A percentile compares a stretch with the other conserved stretches of the same genome.
phyloP scores from a whole-genome alignment of 2,888 invertebrate species.

The Rhimphoctona megacephalus region DNA sequence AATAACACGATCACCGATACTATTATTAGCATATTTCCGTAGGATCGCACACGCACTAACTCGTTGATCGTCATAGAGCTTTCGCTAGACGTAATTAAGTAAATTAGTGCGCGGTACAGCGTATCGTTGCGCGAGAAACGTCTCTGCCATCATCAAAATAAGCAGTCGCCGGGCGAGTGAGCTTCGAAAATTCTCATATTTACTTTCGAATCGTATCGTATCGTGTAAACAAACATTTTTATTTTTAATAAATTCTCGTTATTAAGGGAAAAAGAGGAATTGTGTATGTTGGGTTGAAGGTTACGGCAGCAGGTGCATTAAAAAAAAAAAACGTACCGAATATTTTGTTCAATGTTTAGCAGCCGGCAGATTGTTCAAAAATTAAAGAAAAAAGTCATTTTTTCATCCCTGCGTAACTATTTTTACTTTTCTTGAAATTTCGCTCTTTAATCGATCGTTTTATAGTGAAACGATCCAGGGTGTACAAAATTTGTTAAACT shows the following conservation, averaged over 20 bases:
- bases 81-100: constrained; percentile 54
- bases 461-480: not conserved
- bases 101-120: constrained; percentile 63
- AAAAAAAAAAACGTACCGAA: not conserved
- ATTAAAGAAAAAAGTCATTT: not conserved
- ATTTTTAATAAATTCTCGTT: not conserved
- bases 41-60: constrained; percentile 24
- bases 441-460: not conserved
- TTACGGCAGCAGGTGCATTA: not conserved
- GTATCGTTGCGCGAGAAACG: constrained; percentile 38
- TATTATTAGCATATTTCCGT: constrained; percentile 35
- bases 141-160: constrained; percentile 8
- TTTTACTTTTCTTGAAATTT: not conserved
- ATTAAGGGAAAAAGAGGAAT: not conserved
- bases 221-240: not conserved
- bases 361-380: not conserved
- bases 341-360: not conserved
- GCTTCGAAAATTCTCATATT: constrained; percentile 10
- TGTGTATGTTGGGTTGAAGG: not conserved
- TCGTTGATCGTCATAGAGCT: constrained; percentile 40
- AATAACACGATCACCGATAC: not conserved
- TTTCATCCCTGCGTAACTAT: not conserved
- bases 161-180: not conserved
- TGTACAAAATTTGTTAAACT: too few relatives aligned
- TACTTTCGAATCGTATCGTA: not conserved